Evolutionary conservation across 2,888 invertebrate genomes (phyloP), one percentile per base, ranked within the genome.

Genomic region (Drosophila kokeensis): DNA sequence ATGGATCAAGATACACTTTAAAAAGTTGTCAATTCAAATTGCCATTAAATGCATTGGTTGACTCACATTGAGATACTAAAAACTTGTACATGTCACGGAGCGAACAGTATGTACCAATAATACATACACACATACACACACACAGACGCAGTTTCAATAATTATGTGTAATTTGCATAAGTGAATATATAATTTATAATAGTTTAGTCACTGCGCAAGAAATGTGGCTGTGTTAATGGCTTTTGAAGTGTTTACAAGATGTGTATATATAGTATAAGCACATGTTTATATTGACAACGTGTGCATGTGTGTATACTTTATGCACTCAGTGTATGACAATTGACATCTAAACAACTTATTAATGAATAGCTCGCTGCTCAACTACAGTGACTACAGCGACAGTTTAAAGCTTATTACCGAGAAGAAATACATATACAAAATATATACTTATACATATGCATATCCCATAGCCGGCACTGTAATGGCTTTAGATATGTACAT

Each of bases 331-430:
- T 78, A 59, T 36, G 58, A 70, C 87, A 89, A 78, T 79, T 90
- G 89, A 77, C 81, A 90, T 73, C 84, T 64, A 73, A 84, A 83
- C 84, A 86, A 89, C 84, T 83, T 87, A 84, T 84, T 84, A 84
- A 84, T 84, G 90, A 84, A 84, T 80, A 86, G 73, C 83, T 86
- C 60, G 59, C 85, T 79, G 71, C 59, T 67, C 75, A 68, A 65
- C 59, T 29, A 40, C 27, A 29, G 63, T 34, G 57, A 58, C 76
- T 60, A 59, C 61, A 68, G 74, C 83, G 58, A 88, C 89, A 86
- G 73, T 86, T 88, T 88, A 55, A 80, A 83, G 77, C 89, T 90
- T 79, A 90, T 77, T 68, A 59, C 42, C 55, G 64, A 67, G 61
- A 42, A 61, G 52, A 78, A 67, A 80, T 30, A 38, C 27, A 21